Conservation (phyloP, 2,113 vertebrate species). For the Thamnophis sirtalis region DNA sequence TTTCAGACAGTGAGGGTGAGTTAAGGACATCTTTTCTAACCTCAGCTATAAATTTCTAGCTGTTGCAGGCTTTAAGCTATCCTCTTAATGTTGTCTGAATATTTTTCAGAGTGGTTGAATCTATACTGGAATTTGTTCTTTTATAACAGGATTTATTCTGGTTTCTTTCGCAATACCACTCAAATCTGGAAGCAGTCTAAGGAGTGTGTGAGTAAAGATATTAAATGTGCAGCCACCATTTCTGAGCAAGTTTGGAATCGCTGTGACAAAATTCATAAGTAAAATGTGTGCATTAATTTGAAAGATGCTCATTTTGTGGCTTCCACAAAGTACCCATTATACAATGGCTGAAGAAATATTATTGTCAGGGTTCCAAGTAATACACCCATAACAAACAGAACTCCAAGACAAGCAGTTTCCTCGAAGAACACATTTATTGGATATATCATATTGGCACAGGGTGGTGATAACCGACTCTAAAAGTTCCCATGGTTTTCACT, state of each 20-base stretch:
- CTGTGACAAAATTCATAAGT: conserved; percentile 30
- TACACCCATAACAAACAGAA: too few relatives aligned
- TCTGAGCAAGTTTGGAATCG: conserved; percentile 24
- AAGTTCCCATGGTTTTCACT: too few relatives aligned
- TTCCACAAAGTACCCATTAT: conserved; percentile 6
- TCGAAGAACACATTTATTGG: too few relatives aligned
- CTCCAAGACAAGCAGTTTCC: too few relatives aligned
- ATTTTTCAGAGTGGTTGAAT: conserved; percentile 73
- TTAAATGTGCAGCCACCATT: conserved; percentile 63
- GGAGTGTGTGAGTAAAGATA: conserved; percentile 58
- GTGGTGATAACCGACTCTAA: too few relatives aligned
- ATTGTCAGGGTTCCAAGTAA: not conserved
- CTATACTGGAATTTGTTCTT: conserved; percentile 78
- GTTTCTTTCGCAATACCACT: conserved; percentile 75
- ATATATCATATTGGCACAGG: too few relatives aligned
- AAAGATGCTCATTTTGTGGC: conserved; percentile 33
- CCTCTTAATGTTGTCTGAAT: conserved; percentile 72
- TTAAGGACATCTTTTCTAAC: conserved; percentile 68
- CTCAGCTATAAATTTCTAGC: conserved; percentile 64
- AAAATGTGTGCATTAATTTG: conserved; percentile 38
- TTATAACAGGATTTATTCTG: conserved; percentile 79
- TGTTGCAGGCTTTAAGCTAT: conserved; percentile 72
- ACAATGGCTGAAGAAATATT: conserved; percentile 13
- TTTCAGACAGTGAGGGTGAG: conserved; percentile 59
- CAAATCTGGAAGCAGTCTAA: conserved; percentile 73